Conservation (phyloP, 2,797 vertebrate species). For the Pangasius larnaudii region DNA sequence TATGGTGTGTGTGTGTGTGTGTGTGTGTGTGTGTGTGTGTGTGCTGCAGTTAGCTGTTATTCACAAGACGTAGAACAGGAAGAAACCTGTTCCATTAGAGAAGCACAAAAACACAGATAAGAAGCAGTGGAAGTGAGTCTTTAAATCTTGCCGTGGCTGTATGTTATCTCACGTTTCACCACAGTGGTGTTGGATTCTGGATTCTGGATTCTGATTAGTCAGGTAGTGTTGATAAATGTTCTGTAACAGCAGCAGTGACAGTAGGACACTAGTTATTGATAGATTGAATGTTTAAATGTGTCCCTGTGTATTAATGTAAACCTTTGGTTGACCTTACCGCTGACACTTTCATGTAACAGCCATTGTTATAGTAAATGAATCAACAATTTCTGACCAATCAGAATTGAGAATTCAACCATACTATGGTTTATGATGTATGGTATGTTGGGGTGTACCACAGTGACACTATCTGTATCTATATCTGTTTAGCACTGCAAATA, state of each 20-base stretch:
- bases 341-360: background rate
- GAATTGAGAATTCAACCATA: background rate
- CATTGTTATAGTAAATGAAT: background rate
- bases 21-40: slow-evolving; percentile 10
- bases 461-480: background rate
- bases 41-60: background rate
- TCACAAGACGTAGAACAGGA: background rate
- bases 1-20: slow-evolving; percentile 25
- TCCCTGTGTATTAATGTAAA: background rate
- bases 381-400: background rate
- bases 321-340: background rate
- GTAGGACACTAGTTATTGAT: background rate
- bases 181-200: background rate
- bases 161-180: background rate
- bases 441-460: background rate
- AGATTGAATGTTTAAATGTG: background rate
- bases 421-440: background rate
- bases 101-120: background rate
- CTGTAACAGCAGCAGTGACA: background rate
- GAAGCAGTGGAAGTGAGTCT: background rate
- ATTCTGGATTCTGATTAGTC: background rate
- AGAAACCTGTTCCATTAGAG: background rate
- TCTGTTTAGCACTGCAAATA: background rate
- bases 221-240: background rate
- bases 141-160: background rate